Percentiles rank a stretch among this genome's conserved stretches.
phyloP scores from a whole-genome alignment of 2,113 vertebrate species.

The Synodontis membranacea region DNA sequence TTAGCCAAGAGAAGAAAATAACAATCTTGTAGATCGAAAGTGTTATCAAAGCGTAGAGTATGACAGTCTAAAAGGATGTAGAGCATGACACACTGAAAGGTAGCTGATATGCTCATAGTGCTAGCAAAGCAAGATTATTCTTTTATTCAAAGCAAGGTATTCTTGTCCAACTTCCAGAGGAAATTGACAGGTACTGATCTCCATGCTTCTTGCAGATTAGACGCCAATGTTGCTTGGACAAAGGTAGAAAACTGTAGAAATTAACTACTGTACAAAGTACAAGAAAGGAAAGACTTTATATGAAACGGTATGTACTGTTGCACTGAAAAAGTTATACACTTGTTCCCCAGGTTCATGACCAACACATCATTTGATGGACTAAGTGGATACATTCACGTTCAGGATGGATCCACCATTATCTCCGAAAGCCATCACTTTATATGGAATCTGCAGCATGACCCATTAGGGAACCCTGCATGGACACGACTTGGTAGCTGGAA shows the following conservation, averaged over 20 bases:
- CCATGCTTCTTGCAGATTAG: constrained; percentile 21
- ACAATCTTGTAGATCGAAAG: not conserved
- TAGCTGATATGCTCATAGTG: constrained; percentile 24
- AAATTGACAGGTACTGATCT: constrained; percentile 20
- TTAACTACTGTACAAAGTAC: not conserved
- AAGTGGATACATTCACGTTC: constrained; percentile 80
- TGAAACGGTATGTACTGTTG: too few relatives aligned
- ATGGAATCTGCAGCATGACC: constrained; percentile 86
- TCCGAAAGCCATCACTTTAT: constrained; percentile 88
- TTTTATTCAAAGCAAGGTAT: constrained; percentile 22
- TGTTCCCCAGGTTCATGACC: constrained; percentile 80
- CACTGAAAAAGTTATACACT: not conserved
- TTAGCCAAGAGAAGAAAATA: constrained; percentile 10
- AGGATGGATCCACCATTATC: constrained; percentile 76
- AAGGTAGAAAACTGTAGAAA: not conserved
- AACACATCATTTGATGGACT: constrained; percentile 84
- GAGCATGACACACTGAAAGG: constrained; percentile 27
- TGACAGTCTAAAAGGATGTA: constrained; percentile 21
- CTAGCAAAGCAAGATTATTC: constrained; percentile 23
- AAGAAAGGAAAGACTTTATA: not conserved
- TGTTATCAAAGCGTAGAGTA: constrained; percentile 14
- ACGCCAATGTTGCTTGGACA: not conserved
- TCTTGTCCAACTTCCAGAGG: constrained; percentile 9
- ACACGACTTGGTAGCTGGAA: constrained; percentile 85
- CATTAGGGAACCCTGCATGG: constrained; percentile 84